These are phyloP conservation scores for Gopherus evgoodei DNA, from an alignment of 2,113 vertebrate species.

Conservation along the genomic window DNA sequence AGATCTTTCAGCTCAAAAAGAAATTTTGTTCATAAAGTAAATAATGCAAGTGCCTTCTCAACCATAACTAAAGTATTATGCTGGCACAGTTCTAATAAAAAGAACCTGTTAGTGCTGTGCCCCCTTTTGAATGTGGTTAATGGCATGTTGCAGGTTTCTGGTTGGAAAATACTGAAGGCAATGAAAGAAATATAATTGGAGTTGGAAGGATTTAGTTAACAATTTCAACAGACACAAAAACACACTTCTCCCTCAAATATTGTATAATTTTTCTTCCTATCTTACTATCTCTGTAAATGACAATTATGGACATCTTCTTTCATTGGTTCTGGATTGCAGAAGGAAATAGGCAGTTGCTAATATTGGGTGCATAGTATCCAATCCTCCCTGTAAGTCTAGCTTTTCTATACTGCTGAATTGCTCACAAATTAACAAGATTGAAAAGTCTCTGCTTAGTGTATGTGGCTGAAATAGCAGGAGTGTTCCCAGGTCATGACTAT, in stretches of 20 bases:
- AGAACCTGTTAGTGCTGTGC: not conserved
- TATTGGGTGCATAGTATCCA: not conserved
- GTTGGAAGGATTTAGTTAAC: not conserved
- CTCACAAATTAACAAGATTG: not conserved
- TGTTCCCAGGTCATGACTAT: not conserved
- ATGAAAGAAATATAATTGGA: not conserved
- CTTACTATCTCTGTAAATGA: not conserved
- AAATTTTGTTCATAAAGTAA: not conserved
- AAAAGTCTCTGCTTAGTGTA: not conserved
- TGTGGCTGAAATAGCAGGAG: not conserved
- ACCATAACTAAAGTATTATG: accelerated
- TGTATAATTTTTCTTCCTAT: not conserved
- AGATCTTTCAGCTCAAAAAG: not conserved
- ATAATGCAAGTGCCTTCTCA: not conserved
- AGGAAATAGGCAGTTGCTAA: not conserved
- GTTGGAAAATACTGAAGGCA: not conserved
- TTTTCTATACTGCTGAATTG: not conserved
- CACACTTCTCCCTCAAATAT: not conserved
- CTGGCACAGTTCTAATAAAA: not conserved
- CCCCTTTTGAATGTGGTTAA: not conserved
- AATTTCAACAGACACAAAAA: not conserved
- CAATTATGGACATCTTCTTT: not conserved
- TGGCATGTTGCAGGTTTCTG: not conserved
- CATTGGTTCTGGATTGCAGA: not conserved
- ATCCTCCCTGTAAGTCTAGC: not conserved